A percentile compares a stretch with the other conserved stretches of the same genome.
phyloP scores from a whole-genome alignment of 2,797 vertebrate species.

The Helarctos malayanus region DNA sequence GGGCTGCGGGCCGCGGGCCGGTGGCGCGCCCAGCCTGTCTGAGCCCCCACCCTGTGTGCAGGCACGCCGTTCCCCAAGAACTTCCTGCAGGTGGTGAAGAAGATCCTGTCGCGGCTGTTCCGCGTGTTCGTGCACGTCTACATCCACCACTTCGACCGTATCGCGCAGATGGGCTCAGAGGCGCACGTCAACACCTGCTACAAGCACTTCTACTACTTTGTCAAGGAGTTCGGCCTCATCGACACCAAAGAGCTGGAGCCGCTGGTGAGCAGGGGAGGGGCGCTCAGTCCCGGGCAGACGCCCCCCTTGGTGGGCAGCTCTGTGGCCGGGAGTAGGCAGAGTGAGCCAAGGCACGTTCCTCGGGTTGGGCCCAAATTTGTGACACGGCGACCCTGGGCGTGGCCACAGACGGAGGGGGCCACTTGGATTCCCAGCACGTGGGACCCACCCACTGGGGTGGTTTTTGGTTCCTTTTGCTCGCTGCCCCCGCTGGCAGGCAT shows the following conservation, averaged over 20 bases:
- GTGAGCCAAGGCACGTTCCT: fast-evolving
- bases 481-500: neutral
- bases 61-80: conserved; percentile 99
- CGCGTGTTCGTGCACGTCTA: conserved; percentile 99
- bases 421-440: neutral
- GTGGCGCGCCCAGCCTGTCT: neutral
- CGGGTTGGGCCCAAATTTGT: neutral
- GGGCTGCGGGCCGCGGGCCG: too few relatives aligned
- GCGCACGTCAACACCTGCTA: conserved; percentile 99
- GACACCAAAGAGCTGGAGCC: conserved; percentile 99
- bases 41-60: conserved; percentile 73
- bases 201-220: conserved; percentile 99
- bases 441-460: neutral
- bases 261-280: conserved; percentile 92
- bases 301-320: neutral
- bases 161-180: conserved; percentile 97
- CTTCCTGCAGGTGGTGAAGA: conserved; percentile 98
- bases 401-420: neutral
- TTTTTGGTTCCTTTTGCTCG: neutral
- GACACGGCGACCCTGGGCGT: neutral
- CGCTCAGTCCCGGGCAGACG: fast-evolving
- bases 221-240: conserved; percentile 96
- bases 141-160: conserved; percentile 98
- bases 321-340: fast-evolving
- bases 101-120: conserved; percentile 98